Evolutionary conservation across 1,140 invertebrate species (phyloP).

Genomic region (Drosophila sulfurigaster): DNA sequence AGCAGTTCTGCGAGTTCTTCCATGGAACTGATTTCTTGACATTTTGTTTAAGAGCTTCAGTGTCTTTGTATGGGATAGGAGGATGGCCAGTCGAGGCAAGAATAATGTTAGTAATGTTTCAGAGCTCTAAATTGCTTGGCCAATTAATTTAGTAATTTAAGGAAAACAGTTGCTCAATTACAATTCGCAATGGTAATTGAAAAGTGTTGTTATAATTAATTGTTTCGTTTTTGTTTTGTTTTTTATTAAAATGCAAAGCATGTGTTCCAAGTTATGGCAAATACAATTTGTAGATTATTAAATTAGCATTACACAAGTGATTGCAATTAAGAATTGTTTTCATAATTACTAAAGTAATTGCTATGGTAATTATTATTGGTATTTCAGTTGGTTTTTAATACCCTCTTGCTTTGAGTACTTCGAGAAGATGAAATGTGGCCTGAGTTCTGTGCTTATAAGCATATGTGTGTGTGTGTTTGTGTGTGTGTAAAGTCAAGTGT

Average conservation of each 20-base stretch:
- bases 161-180: constrained; percentile 24
- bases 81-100: constrained; percentile 4
- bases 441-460: constrained; percentile 38
- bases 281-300: constrained; percentile 21
- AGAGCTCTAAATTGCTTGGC: constrained; percentile 13
- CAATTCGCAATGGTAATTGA: constrained; percentile 7
- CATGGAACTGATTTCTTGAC: constrained; percentile 50
- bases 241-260: constrained; percentile 23
- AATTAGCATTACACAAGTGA: constrained; percentile 25
- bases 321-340: constrained; percentile 24
- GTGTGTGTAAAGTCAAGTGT: constrained; percentile 11
- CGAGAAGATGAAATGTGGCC: constrained; percentile 28
- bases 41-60: constrained; percentile 35
- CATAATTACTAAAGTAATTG: constrained; percentile 31
- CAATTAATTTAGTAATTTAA: constrained; percentile 20
- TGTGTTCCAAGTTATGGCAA: constrained; percentile 6
- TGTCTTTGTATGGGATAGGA: background rate
- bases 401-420: constrained; percentile 15
- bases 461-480: constrained; percentile 1
- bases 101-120: background rate
- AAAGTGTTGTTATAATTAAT: constrained; percentile 9
- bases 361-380: constrained; percentile 6
- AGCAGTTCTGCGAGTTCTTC: constrained; percentile 77
- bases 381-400: constrained; percentile 13
- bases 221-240: constrained; percentile 8